Percentiles rank a stretch among this genome's conserved stretches.
phyloP scores from a whole-genome alignment of 2,113 vertebrate species.

The Colinus virginianus region DNA sequence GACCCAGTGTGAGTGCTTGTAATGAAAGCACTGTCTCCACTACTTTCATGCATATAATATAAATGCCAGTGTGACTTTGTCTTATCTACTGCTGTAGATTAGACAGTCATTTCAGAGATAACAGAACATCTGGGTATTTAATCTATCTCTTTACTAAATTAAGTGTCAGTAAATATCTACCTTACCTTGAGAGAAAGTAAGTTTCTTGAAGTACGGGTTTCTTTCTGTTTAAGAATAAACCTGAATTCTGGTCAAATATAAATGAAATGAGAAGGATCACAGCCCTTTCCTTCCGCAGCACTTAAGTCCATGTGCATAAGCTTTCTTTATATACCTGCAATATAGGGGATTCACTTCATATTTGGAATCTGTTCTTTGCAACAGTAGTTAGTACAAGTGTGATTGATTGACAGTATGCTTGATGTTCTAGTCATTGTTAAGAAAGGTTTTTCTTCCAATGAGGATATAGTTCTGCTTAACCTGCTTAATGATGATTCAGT shows the following conservation, averaged over 20 bases:
- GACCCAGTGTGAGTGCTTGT: background rate
- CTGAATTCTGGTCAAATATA: background rate
- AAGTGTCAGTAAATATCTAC: background rate
- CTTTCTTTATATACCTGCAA: background rate
- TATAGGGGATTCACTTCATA: background rate
- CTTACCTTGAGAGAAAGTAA: background rate
- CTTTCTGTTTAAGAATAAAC: background rate
- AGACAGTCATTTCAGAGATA: background rate
- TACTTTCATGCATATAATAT: background rate
- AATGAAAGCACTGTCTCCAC: background rate
- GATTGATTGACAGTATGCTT: background rate
- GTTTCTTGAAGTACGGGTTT: background rate
- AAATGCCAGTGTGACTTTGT: background rate
- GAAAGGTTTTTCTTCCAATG: background rate
- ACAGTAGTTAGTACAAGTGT: background rate
- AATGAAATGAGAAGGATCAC: background rate
- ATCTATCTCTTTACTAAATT: conserved; percentile 16
- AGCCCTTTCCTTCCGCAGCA: background rate
- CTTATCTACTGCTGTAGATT: background rate
- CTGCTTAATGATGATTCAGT: background rate
- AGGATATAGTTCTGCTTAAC: background rate
- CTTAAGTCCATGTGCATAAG: background rate
- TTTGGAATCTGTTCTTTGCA: background rate
- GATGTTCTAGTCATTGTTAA: background rate
- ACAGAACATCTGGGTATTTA: background rate